A percentile compares a stretch with the other conserved stretches of the same genome.
Evolutionary conservation across 2,113 vertebrate species (phyloP).

Genomic region (Charina bottae): DNA sequence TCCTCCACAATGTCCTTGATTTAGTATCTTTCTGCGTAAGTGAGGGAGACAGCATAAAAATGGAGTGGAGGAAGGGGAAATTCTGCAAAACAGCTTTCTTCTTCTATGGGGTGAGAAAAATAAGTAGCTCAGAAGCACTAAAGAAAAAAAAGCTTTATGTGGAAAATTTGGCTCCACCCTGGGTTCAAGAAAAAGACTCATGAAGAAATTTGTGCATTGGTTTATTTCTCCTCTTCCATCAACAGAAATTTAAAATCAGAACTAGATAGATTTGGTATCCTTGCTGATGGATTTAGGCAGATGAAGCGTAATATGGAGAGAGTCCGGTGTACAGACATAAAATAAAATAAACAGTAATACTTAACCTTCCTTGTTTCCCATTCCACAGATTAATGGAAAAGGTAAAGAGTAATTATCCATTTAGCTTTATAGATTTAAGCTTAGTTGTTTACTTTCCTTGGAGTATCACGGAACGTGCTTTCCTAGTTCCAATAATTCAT

Average conservation of each 20-base stretch:
- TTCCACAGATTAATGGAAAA: background rate
- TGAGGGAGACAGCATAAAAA: background rate
- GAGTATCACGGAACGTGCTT: background rate
- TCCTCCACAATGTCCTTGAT: background rate
- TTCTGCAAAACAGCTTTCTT: background rate
- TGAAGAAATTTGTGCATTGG: rapidly evolving
- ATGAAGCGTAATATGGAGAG: background rate
- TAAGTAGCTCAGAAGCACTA: background rate
- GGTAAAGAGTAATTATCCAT: background rate
- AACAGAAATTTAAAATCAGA: background rate
- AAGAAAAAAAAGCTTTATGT: background rate
- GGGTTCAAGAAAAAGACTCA: background rate
- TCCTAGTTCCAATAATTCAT: rapidly evolving
- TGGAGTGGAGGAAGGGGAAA: background rate
- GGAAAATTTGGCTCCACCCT: background rate
- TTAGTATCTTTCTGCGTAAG: background rate
- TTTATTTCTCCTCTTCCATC: background rate
- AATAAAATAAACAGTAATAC: background rate
- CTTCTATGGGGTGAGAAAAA: background rate
- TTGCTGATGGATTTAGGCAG: background rate
- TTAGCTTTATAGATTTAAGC: background rate
- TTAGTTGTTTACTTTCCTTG: background rate
- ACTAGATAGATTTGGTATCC: background rate
- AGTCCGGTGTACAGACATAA: background rate
- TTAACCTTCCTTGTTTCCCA: background rate